Percentiles rank a stretch among this genome's conserved stretches.
phyloP scores from a whole-genome alignment of 2,888 invertebrate genomes.

The Perithous albicinctus region DNA sequence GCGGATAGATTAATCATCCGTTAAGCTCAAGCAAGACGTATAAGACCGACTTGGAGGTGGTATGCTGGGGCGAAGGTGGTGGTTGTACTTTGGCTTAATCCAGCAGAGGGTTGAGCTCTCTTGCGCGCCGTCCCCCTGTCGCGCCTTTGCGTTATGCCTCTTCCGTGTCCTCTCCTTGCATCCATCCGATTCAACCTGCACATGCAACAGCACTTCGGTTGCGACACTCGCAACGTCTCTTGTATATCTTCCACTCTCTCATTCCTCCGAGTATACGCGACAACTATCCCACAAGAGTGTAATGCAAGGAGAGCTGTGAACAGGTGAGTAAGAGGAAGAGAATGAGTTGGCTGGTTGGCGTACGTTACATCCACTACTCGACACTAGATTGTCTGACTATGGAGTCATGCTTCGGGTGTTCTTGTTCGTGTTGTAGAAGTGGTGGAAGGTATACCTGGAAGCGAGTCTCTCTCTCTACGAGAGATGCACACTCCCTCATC shows the following conservation, averaged over 20 bases:
- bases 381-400: conserved; percentile 44
- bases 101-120: conserved; percentile 58
- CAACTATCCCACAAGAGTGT: conserved; percentile 16
- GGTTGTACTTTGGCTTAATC: conserved; percentile 77
- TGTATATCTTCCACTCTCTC: conserved; percentile 17
- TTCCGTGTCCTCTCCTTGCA: conserved; percentile 46
- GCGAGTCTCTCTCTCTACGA: conserved; percentile 7
- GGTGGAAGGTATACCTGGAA: not conserved
- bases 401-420: conserved; percentile 24
- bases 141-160: conserved; percentile 41
- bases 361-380: conserved; percentile 49
- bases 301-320: conserved; percentile 44
- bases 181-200: conserved; percentile 3
- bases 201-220: conserved; percentile 38
- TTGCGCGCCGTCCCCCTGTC: not conserved
- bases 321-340: conserved; percentile 20
- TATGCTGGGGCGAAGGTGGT: conserved; percentile 60
- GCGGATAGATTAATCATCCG: conserved; percentile 82
- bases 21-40: conserved; percentile 79
- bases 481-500: conserved; percentile 31
- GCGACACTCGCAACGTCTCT: conserved; percentile 30
- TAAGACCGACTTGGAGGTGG: conserved; percentile 61
- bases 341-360: conserved; percentile 32
- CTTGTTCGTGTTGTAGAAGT: conserved; percentile 24
- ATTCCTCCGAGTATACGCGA: conserved; percentile 14